phyloP scores from a whole-genome alignment of 2,888 invertebrate species.

The Polyploca ridens region DNA sequence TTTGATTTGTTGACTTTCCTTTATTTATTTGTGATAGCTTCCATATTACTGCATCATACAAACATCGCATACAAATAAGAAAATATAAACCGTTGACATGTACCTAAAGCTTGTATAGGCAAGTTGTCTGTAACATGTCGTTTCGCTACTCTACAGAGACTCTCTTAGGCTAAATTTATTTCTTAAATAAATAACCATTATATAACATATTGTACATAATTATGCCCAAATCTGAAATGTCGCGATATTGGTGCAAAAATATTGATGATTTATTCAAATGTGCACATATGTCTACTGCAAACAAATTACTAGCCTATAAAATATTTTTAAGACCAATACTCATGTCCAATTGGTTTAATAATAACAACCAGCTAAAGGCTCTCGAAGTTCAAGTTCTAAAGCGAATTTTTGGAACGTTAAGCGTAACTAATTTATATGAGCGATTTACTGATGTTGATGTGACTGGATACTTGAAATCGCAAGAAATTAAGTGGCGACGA shows the following conservation, averaged over 20 bases:
- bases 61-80: too few relatives aligned
- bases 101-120: too few relatives aligned
- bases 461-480: slow-evolving; percentile 44
- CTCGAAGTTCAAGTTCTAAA: slow-evolving; percentile 50
- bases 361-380: slow-evolving; percentile 29
- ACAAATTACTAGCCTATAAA: slow-evolving; percentile 58
- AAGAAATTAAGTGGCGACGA: slow-evolving; percentile 48
- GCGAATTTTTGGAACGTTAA: slow-evolving; percentile 41
- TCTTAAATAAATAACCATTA: too few relatives aligned
- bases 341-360: slow-evolving; percentile 50
- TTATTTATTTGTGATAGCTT: too few relatives aligned
- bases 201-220: not conserved
- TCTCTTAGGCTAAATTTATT: too few relatives aligned
- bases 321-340: slow-evolving; percentile 58
- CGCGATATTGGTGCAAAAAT: slow-evolving; percentile 33
- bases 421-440: slow-evolving; percentile 35
- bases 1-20: too few relatives aligned
- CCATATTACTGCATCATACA: too few relatives aligned
- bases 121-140: too few relatives aligned
- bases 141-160: too few relatives aligned
- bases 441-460: slow-evolving; percentile 52
- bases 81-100: too few relatives aligned
- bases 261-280: slow-evolving; percentile 38
- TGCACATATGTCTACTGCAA: slow-evolving; percentile 32
- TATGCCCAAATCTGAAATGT: slow-evolving; percentile 29